phyloP scores from a whole-genome alignment of 2,888 invertebrate genomes.

The Diarsia mendica region DNA sequence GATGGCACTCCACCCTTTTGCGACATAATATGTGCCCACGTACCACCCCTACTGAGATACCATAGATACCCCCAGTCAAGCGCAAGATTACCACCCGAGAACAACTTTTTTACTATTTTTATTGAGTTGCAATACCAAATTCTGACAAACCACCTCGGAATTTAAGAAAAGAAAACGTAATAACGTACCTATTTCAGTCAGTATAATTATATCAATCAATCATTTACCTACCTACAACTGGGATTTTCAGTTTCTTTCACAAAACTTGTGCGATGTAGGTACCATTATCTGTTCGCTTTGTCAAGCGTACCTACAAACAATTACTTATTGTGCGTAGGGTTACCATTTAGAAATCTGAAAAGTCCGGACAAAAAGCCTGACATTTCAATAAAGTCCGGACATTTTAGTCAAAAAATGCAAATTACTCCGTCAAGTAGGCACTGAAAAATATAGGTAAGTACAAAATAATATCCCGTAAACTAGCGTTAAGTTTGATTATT shows the following conservation, averaged over 20 bases:
- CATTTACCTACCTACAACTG: slow-evolving; percentile 2
- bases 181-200: slow-evolving; percentile 11
- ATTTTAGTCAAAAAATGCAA: too few species aligned
- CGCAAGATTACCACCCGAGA: slow-evolving; percentile 53
- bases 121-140: neutral
- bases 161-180: slow-evolving; percentile 11
- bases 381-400: too few species aligned
- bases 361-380: too few species aligned
- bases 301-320: neutral
- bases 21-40: slow-evolving; percentile 50
- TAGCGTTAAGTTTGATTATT: too few species aligned
- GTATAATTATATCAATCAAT: neutral
- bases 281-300: neutral
- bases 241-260: slow-evolving; percentile 5
- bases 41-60: slow-evolving; percentile 45
- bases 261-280: neutral
- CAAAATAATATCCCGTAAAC: too few species aligned
- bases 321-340: too few species aligned
- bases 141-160: slow-evolving; percentile 8
- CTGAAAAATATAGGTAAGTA: too few species aligned
- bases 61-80: slow-evolving; percentile 35
- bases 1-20: slow-evolving; percentile 51
- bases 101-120: slow-evolving; percentile 4
- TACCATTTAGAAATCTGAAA: too few species aligned
- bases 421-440: too few species aligned